Percentiles rank a stretch among this genome's conserved stretches.
These are phyloP conservation scores for Malthinus flaveolus DNA, from an alignment of 2,888 invertebrate genomes.

Conservation along the genomic window DNA sequence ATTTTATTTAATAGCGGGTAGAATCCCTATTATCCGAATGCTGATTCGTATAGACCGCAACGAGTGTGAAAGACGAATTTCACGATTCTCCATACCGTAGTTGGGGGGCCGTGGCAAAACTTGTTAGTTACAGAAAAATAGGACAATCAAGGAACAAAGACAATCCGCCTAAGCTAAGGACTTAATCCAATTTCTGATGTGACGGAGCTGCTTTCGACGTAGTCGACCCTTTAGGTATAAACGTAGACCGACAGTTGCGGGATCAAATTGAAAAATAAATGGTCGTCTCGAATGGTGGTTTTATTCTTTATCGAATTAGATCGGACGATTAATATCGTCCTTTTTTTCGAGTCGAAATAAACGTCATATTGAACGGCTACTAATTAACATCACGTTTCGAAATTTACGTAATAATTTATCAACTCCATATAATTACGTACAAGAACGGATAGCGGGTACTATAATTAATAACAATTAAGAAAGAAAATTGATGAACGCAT, in stretches of 20 bases:
- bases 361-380: constrained; percentile 5
- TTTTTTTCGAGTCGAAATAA: constrained; percentile 14
- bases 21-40: constrained; percentile 37
- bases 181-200: constrained; percentile 33
- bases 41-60: constrained; percentile 34
- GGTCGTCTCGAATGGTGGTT: constrained; percentile 17
- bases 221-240: constrained; percentile 26
- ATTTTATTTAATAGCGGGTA: constrained; percentile 39
- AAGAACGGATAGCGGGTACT: constrained; percentile 12
- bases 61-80: constrained; percentile 33
- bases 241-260: constrained; percentile 24
- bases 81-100: constrained; percentile 24
- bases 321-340: constrained; percentile 23
- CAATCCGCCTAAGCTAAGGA: constrained; percentile 32
- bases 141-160: constrained; percentile 32
- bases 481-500: constrained; percentile 24
- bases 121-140: constrained; percentile 31
- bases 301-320: constrained; percentile 19
- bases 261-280: constrained; percentile 31
- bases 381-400: constrained; percentile 16
- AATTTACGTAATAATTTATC: constrained; percentile 24
- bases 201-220: constrained; percentile 29
- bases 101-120: constrained; percentile 28
- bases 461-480: constrained; percentile 29
- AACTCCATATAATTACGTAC: constrained; percentile 21